A percentile compares a stretch with the other conserved stretches of the same genome.
These are phyloP conservation scores for Elephas maximus DNA, from an alignment of 2,113 vertebrate species.

Conservation along the genomic window DNA sequence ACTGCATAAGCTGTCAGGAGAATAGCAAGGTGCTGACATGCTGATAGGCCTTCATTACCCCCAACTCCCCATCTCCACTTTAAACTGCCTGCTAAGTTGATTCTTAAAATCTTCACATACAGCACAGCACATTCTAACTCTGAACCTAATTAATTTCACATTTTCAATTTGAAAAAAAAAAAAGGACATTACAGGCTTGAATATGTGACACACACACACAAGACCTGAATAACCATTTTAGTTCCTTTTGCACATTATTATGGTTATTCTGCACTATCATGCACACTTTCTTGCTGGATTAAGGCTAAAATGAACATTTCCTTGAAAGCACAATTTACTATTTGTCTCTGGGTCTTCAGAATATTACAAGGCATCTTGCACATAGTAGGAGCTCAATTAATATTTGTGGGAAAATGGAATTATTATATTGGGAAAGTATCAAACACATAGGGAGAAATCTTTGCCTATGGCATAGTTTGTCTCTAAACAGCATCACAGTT, in stretches of 20 bases:
- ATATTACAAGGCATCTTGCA: not conserved
- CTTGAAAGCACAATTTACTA: not conserved
- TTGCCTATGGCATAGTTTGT: not conserved
- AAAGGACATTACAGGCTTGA: not conserved
- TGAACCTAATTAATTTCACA: conserved; percentile 5
- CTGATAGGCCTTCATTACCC: not conserved
- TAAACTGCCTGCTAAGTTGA: not conserved
- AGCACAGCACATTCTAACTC: not conserved
- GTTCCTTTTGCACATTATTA: not conserved
- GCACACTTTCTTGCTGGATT: not conserved
- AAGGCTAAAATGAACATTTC: not conserved
- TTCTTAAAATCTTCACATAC: conserved; percentile 26
- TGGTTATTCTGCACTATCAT: not conserved
- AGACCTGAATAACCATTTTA: not conserved
- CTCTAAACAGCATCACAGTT: not conserved
- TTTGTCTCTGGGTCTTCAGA: not conserved
- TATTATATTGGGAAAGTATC: not conserved
- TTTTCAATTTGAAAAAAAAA: conserved; percentile 19
- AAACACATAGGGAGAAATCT: not conserved
- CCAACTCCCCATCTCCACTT: not conserved
- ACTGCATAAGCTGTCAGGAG: not conserved
- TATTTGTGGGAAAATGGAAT: conserved; percentile 25
- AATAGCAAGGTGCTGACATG: not conserved
- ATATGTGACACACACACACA: not conserved
- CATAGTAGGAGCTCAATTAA: not conserved